These are phyloP conservation scores for Suncus etruscus DNA, from an alignment of 2,113 vertebrate species.

Conservation along the genomic window DNA sequence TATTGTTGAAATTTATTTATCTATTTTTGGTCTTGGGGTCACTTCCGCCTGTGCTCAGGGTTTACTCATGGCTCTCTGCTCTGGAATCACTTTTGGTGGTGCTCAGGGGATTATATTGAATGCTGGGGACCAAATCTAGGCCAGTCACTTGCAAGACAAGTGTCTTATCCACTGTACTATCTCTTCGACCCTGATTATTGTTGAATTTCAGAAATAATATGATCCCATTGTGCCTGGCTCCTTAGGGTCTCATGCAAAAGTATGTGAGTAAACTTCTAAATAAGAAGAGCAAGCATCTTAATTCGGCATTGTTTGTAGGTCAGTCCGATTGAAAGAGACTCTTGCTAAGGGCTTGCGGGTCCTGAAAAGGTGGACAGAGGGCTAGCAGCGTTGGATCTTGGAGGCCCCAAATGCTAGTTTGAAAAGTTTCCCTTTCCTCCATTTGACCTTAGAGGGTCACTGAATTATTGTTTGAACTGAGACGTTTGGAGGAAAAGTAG, in stretches of 20 bases:
- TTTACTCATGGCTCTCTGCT: too few relatives aligned
- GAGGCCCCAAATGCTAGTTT: slow-evolving; percentile 34
- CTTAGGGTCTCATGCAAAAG: background rate
- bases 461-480: slow-evolving; percentile 35
- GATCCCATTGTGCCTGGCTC: background rate
- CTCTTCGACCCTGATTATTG: too few relatives aligned
- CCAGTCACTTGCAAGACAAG: too few relatives aligned
- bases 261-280: background rate
- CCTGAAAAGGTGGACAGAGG: background rate
- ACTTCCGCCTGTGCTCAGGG: too few relatives aligned
- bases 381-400: slow-evolving; percentile 6
- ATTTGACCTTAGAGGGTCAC: slow-evolving; percentile 15
- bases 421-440: slow-evolving; percentile 15
- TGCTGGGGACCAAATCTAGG: too few relatives aligned
- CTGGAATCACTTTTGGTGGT: too few relatives aligned
- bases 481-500: slow-evolving; percentile 3
- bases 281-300: background rate
- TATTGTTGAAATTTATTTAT: too few relatives aligned
- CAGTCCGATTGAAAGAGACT: background rate
- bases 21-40: too few relatives aligned
- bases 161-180: too few relatives aligned
- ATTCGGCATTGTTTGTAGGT: slow-evolving; percentile 18
- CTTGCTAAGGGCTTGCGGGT: background rate
- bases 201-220: too few relatives aligned
- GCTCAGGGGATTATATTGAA: too few relatives aligned